Conservation (phyloP, 2,797 vertebrate species). For the Spea hammondii region DNA sequence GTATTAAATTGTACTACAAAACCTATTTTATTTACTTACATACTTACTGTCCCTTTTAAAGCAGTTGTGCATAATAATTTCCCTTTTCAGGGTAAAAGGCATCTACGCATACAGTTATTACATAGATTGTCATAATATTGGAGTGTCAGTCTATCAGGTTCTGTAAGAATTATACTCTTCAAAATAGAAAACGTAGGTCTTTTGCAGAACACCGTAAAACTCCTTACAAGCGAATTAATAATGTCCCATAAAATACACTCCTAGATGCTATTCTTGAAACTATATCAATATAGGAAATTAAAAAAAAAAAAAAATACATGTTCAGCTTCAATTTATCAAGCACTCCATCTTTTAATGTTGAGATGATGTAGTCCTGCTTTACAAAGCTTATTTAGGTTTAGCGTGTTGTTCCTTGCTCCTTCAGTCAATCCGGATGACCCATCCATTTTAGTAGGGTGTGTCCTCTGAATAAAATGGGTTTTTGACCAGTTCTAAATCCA, state of each 20-base stretch:
- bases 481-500: constrained; percentile 4
- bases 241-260: not conserved
- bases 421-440: not conserved
- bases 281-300: not conserved
- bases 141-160: constrained; percentile 2
- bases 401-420: constrained; percentile 1
- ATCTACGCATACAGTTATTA: constrained; percentile 4
- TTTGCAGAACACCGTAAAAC: not conserved
- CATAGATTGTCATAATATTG: constrained; percentile 4
- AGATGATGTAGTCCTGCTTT: constrained; percentile 10
- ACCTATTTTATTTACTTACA: not conserved
- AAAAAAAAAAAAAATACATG: not conserved
- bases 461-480: not conserved
- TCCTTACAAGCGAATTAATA: not conserved
- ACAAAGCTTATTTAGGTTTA: not conserved
- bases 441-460: not conserved
- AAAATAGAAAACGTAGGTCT: not conserved
- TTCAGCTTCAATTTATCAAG: not conserved
- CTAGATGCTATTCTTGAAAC: not conserved
- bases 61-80: not conserved
- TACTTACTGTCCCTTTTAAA: constrained; percentile 2
- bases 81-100: constrained; percentile 4
- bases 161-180: not conserved
- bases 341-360: constrained; percentile 1
- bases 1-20: constrained; percentile 3